Base-by-base conservation (phyloP, 53 echinoderm and acorn worm genomes). In the Crossaster papposus region DNA sequence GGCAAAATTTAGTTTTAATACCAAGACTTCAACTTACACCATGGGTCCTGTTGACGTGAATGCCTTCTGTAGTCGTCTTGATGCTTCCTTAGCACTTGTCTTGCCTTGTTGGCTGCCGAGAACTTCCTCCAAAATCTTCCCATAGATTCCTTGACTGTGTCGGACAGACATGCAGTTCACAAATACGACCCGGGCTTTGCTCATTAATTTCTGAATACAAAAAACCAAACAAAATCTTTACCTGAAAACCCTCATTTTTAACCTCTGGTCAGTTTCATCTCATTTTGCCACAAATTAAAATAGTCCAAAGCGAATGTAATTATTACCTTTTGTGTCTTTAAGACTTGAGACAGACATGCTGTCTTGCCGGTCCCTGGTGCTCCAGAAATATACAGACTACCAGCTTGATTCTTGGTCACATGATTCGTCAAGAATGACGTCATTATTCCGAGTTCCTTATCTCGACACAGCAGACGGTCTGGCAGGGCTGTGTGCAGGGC, bases 321-420 rank as follows among this genome's bases (percentile, higher is more conserved):
- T 72, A 23, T 65, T 81, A 93, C 93, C 85, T 90, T 81, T 28
- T 90, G 79, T 18, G 12, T 76, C 28, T 82, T 32, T 50, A 98
- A 75, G 54, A 99, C 93, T 29, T 94, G 91, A 22, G 94, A 94
- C 70, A 99, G 33, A 52, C 96, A 96, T 22, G 99, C 99, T 0
- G 99, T 99, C 90, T 99, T 99, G 23, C 99, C 99, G 3, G 99
- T 99, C 0, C 99, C 99, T 13, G 99, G 99, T 62, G 99, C 99
- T 38, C 99, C 99, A 15, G 99, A 99, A 32, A 99, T 93, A 63
- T 99, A 99, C 76, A 99, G 77, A 86, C 99, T 96, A 10, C 96
- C 99, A 24, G 99, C 92, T 75, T 92, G 92, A 68, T 83, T 79
- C 35, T 89, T 80, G 10, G 83, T 53, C 30, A 99, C 65, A 58